Conservation (phyloP, 2,113 vertebrate species). For the Recurvirostra avosetta region DNA sequence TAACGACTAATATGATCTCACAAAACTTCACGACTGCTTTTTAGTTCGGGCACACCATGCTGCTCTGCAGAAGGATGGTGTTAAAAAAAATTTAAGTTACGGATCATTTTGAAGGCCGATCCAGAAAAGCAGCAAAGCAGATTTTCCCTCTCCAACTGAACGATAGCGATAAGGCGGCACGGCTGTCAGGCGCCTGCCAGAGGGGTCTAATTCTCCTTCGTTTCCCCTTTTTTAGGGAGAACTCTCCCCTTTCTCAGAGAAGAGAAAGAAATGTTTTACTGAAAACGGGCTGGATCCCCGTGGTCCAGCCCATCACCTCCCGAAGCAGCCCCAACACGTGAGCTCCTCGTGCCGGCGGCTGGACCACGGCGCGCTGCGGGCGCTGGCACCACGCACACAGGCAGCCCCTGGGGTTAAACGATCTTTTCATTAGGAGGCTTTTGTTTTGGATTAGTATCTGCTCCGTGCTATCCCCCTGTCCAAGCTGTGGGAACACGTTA, state of each 20-base stretch:
- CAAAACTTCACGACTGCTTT: rapidly evolving
- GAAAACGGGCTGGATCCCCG: not conserved
- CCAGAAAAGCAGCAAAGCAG: not conserved
- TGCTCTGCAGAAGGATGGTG: not conserved
- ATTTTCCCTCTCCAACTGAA: not conserved
- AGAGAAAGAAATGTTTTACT: not conserved
- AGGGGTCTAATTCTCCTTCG: not conserved
- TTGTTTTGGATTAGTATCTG: not conserved
- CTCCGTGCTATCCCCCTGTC: not conserved
- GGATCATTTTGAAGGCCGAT: not conserved
- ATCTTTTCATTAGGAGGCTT: not conserved
- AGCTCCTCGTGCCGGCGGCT: not conserved
- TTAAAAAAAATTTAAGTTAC: rapidly evolving
- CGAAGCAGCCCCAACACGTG: not conserved
- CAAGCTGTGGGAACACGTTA: not conserved
- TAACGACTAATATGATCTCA: rapidly evolving
- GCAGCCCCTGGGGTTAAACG: not conserved
- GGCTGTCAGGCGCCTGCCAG: not conserved
- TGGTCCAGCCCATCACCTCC: not conserved
- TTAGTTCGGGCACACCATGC: not conserved
- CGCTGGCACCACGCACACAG: not conserved
- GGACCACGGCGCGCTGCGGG: not conserved
- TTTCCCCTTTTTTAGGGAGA: not conserved
- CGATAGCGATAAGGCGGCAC: rapidly evolving
- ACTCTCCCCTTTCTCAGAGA: not conserved